Evolutionary conservation across 2,888 invertebrate species (phyloP).

Genomic region (Beris chalybata): DNA sequence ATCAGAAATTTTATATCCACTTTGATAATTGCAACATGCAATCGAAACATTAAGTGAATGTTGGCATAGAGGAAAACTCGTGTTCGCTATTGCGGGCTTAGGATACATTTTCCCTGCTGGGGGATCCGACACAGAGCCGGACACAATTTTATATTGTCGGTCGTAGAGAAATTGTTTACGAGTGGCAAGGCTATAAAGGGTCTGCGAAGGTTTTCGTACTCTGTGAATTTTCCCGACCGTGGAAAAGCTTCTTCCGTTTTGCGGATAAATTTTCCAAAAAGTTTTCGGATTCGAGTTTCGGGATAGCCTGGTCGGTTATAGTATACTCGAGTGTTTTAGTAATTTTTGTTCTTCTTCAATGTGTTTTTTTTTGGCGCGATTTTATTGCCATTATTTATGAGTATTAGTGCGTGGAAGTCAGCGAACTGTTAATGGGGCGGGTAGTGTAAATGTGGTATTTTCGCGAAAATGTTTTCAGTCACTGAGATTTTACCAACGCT

Average conservation of each 20-base stretch:
- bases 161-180: conserved; percentile 7
- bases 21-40: conserved; percentile 38
- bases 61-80: background rate
- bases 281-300: background rate
- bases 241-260: conserved; percentile 5
- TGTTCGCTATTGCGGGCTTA: background rate
- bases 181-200: background rate
- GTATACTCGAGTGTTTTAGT: too few species aligned
- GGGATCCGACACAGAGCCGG: background rate
- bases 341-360: too few species aligned
- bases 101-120: too few species aligned
- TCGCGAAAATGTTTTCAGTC: too few species aligned
- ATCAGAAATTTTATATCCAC: conserved; percentile 36
- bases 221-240: background rate
- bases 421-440: too few species aligned
- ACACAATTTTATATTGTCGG: conserved; percentile 15
- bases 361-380: too few species aligned
- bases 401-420: too few species aligned
- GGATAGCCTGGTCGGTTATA: too few species aligned
- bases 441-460: too few species aligned
- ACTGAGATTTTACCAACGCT: too few species aligned
- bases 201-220: background rate
- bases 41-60: conserved; percentile 38
- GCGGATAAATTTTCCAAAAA: background rate
- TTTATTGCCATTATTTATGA: too few species aligned